Base-by-base conservation (phyloP, 2,113 vertebrate species). In the Caloenas nicobarica region DNA sequence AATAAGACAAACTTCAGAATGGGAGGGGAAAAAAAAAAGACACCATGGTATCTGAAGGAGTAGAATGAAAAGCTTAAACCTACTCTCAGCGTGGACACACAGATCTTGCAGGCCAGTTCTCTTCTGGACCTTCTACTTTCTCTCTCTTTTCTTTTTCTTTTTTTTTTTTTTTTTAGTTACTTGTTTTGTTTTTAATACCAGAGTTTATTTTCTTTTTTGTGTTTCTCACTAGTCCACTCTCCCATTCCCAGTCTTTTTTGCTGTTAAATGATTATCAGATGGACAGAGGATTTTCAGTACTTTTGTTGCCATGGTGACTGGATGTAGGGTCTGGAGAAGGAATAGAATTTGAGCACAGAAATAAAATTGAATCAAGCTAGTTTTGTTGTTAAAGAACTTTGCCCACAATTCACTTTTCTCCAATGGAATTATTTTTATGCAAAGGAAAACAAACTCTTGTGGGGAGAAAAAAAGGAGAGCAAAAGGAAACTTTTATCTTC, bases 211-310 rank as follows among this genome's bases (percentile, higher is more conserved):
- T 92, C 22, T 16, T 57, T 83, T 80, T 73, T 26, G 31, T 83
- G 15, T 91, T 96, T 77, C 15, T 34, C 33, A 28, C 42, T 80
- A n/a, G 8, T 87, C 26, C 19, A 29, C 48, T 73, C 40, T 86
- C 16, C 28, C n/a, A 51, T 92, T 91, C 24, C n/a, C 34, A 14
- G 13, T 73, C 12, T 36, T 89, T 89, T 83, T 86, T 79, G 74
- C 81, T 94, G 25, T 72, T 95, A 90, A 97, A 80, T 82, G 74
- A 95, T 77, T 66, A 93, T 90, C 69, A 81, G 96, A 91, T 40
- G 81, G 26, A 21, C 78, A 89, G 62, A 72, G 24, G 57, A 79
- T 69, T 93, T 94, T 92, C 81, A 93, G 46, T 51, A 50, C 42
- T 94, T 92, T 60, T 61, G 77, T 96, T 96, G 40, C 83, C 13